These are phyloP conservation scores for Tiliqua scincoides DNA, from an alignment of 2,113 vertebrate genomes.

Conservation along the genomic window DNA sequence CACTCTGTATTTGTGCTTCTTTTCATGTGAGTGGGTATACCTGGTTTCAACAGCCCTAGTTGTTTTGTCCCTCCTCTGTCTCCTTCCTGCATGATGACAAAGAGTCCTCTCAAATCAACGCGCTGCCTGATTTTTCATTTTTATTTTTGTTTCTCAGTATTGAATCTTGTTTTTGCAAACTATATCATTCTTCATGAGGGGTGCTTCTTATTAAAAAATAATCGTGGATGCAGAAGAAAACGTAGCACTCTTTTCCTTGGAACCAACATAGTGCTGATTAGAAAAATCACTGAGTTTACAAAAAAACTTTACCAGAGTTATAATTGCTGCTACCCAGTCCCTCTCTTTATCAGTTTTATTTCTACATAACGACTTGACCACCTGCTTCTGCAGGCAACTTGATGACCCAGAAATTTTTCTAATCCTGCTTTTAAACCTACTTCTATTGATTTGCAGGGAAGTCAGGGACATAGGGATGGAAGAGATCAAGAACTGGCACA, in stretches of 20 bases:
- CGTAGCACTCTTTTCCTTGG: not conserved
- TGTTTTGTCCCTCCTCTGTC: not conserved
- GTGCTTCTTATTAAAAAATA: not conserved
- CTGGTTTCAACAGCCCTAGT: not conserved
- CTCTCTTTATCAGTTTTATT: not conserved
- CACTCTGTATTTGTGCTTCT: no score
- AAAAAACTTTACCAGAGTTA: rapidly evolving
- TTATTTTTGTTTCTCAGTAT: not conserved
- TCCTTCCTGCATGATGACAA: not conserved
- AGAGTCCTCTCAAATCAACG: rapidly evolving
- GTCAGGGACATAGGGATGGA: conserved; percentile 23
- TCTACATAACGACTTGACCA: not conserved
- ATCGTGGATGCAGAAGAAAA: no score
- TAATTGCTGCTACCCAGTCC: not conserved
- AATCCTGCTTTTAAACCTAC: conserved; percentile 26
- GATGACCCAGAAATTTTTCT: conserved; percentile 28
- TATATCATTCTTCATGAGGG: not conserved
- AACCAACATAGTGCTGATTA: rapidly evolving
- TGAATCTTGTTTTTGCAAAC: not conserved
- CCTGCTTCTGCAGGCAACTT: conserved; percentile 1
- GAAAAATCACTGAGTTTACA: not conserved
- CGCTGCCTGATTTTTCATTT: not conserved
- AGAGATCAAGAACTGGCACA: conserved; percentile 31
- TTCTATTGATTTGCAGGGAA: conserved; percentile 15
- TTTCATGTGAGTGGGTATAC: not conserved